Base-by-base conservation (phyloP, 2,113 vertebrate genomes). In the Noctilio leporinus region DNA sequence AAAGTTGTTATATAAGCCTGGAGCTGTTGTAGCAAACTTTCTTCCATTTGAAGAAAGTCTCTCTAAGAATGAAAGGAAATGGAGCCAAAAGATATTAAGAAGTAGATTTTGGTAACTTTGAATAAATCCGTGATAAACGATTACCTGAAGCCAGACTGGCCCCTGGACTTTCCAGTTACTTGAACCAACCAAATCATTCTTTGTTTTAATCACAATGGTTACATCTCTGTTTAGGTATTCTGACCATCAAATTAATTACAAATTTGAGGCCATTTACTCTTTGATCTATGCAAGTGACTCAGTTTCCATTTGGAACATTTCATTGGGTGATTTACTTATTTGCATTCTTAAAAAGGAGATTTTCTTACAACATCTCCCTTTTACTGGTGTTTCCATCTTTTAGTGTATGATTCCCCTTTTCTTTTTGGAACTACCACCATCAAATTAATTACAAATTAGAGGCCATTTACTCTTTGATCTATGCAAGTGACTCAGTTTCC, bases 381-480 rank as follows among this genome's bases (percentile, higher is more conserved):
- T 96, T 97, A 78, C 89, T 86, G 59, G 53, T 81, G 69, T 92
- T 95, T 92, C 84, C 82, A 75, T 87, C 80, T 92, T 94, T 94
- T 64, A 53, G 30, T 78, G 38, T 91, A 38, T 93, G 84, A 87
- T 35, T 88, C 43, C 82, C n/a, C 38, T 92, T 95, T 94, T 84
- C 86, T 96, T 89, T 87, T 93, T 82, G 90, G 81, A 95, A 64
- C 95, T 97, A 86, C 88, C 96, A 95, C 83, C 7, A 17, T 40
- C 86, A n/a, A n/a, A n/a, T n/a, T n/a, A n/a, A n/a, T n/a, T n/a
- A n/a, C n/a, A n/a, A n/a, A n/a, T n/a, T n/a, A n/a, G n/a, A n/a
- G n/a, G n/a, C n/a, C n/a, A n/a, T n/a, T n/a, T n/a, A n/a, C n/a
- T n/a, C n/a, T n/a, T n/a, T n/a, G n/a, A n/a, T n/a, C n/a, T n/a